phyloP scores from a whole-genome alignment of 2,888 invertebrate species.

The Linyphia triangularis region DNA sequence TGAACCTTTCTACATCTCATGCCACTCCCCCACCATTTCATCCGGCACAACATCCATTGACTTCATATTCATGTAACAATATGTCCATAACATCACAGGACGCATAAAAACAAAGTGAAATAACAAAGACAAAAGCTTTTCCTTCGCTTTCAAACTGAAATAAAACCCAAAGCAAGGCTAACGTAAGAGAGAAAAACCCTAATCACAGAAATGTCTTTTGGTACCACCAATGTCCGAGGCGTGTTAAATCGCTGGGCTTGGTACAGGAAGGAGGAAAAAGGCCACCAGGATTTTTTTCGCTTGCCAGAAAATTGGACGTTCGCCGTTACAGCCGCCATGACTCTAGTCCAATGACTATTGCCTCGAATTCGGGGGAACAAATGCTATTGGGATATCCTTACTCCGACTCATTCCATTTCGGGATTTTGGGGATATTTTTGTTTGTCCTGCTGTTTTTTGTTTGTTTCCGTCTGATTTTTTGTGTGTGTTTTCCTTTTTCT shows the following conservation, averaged over 20 bases:
- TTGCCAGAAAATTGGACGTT: slow-evolving; percentile 63
- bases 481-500: slow-evolving; percentile 6
- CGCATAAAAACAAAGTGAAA: background rate
- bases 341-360: slow-evolving; percentile 53
- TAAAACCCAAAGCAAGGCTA: slow-evolving; percentile 10
- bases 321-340: slow-evolving; percentile 55
- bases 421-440: slow-evolving; percentile 28
- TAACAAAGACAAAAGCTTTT: background rate
- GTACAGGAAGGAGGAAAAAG: background rate
- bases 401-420: slow-evolving; percentile 46
- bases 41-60: background rate
- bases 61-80: background rate
- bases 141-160: slow-evolving; percentile 50
- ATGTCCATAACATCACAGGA: background rate
- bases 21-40: background rate
- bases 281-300: slow-evolving; percentile 27
- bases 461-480: background rate
- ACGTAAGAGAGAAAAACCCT: background rate
- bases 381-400: slow-evolving; percentile 53
- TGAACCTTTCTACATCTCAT: no score
- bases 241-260: slow-evolving; percentile 55
- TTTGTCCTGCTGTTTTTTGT: slow-evolving; percentile 16
- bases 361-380: slow-evolving; percentile 53
- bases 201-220: slow-evolving; percentile 70
- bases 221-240: slow-evolving; percentile 49